Conservation (phyloP, 2,113 vertebrate genomes). For the Abramis brama region DNA sequence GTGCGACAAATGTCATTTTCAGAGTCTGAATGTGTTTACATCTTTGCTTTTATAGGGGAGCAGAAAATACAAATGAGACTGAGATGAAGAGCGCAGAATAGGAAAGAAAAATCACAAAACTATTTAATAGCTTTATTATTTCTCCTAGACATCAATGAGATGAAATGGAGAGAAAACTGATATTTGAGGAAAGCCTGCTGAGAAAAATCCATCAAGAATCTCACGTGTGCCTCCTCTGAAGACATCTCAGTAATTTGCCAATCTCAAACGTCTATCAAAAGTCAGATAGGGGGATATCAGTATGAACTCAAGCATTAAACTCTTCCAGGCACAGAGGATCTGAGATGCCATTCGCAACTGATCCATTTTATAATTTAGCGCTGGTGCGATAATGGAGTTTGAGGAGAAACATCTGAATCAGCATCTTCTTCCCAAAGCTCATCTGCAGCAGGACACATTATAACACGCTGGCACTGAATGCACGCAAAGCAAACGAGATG, state of each 20-base stretch:
- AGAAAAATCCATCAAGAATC: background rate
- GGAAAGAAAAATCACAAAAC: background rate
- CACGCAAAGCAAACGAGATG: constrained; percentile 38
- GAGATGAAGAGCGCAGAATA: background rate
- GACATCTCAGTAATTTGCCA: background rate
- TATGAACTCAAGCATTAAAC: background rate
- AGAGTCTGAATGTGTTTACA: background rate
- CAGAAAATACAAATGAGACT: background rate
- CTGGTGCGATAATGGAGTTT: too few species aligned
- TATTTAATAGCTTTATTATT: background rate
- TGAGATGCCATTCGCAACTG: background rate
- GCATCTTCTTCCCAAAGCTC: too few species aligned
- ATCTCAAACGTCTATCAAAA: background rate
- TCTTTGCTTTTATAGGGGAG: background rate
- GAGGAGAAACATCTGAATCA: background rate
- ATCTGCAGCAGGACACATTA: background rate
- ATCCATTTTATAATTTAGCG: background rate
- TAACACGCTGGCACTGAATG: constrained; percentile 8
- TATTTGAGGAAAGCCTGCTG: background rate
- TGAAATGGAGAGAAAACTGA: background rate
- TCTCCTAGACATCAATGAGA: background rate
- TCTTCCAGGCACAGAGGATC: background rate
- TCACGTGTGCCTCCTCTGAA: background rate
- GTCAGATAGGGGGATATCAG: background rate
- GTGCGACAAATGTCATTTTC: background rate